Evolutionary conservation across 2,113 vertebrate genomes (phyloP).

Genomic region (Trogon melanurus): DNA sequence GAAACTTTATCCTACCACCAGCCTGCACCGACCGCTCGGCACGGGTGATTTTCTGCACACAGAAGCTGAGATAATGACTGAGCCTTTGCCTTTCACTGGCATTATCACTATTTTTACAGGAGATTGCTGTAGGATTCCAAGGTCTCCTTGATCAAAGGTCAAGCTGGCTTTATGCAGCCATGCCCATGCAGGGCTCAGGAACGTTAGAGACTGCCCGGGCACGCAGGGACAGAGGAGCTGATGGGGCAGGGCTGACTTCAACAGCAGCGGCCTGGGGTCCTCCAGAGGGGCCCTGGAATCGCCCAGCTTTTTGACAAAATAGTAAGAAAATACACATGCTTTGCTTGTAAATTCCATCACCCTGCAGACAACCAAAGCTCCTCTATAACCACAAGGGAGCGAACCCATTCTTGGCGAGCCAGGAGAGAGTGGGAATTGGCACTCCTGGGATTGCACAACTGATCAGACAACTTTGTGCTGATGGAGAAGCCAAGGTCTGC

Average conservation of each 20-base stretch:
- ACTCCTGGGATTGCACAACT: neutral
- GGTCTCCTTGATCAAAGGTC: slow-evolving; percentile 12
- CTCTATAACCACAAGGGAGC: neutral
- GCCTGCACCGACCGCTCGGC: neutral
- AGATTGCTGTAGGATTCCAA: neutral
- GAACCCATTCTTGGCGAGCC: neutral
- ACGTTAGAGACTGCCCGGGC: neutral
- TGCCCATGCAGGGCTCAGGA: neutral
- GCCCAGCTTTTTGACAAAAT: neutral
- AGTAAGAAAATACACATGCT: rapidly evolving
- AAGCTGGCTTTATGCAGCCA: neutral
- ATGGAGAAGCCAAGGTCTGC: neutral
- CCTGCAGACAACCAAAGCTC: neutral
- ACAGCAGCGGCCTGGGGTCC: neutral
- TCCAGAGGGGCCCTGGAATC: neutral
- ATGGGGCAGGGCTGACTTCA: neutral
- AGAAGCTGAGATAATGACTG: neutral
- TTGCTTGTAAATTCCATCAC: neutral
- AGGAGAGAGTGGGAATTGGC: neutral
- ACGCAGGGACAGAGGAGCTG: neutral
- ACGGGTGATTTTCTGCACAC: neutral
- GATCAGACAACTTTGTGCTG: neutral
- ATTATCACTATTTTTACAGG: neutral
- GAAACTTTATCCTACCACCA: neutral
- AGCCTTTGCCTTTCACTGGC: slow-evolving; percentile 10